Evolutionary conservation across 2,113 vertebrate species (phyloP).

Genomic region (Pogonocichla stellata): DNA sequence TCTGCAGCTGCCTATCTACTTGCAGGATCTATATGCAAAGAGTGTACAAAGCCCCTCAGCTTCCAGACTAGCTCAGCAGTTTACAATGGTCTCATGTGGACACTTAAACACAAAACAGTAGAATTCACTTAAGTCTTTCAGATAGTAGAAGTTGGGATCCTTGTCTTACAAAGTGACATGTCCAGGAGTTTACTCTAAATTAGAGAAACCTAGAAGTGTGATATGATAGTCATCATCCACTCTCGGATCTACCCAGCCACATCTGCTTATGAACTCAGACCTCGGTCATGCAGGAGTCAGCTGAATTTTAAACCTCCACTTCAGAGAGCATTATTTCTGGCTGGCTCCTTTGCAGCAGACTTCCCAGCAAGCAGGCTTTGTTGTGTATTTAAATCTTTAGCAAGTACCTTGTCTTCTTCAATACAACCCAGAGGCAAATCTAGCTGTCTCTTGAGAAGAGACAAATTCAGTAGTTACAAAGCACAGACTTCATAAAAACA

Average conservation of each 20-base stretch:
- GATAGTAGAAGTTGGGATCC: neutral
- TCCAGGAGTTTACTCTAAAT: neutral
- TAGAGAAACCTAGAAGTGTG: neutral
- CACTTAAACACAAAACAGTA: neutral
- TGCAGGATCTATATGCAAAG: neutral
- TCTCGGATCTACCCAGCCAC: neutral
- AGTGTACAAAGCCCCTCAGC: neutral
- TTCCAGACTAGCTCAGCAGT: neutral
- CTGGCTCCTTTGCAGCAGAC: neutral
- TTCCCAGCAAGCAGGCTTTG: neutral
- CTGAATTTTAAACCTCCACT: neutral
- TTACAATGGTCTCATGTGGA: neutral
- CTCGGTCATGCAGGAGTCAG: fast-evolving
- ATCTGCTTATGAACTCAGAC: neutral
- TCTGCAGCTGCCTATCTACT: neutral
- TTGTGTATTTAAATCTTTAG: neutral
- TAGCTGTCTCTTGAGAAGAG: neutral
- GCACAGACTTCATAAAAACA: neutral
- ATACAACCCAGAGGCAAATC: neutral
- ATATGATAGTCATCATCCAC: neutral
- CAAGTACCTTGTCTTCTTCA: neutral
- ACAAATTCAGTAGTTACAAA: neutral
- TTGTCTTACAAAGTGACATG: neutral
- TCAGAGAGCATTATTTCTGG: neutral
- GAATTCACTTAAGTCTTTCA: neutral